These are phyloP conservation scores for Nesometra sesokonis DNA, from an alignment of 35 echinoderm and acorn worm species.

Conservation along the genomic window DNA sequence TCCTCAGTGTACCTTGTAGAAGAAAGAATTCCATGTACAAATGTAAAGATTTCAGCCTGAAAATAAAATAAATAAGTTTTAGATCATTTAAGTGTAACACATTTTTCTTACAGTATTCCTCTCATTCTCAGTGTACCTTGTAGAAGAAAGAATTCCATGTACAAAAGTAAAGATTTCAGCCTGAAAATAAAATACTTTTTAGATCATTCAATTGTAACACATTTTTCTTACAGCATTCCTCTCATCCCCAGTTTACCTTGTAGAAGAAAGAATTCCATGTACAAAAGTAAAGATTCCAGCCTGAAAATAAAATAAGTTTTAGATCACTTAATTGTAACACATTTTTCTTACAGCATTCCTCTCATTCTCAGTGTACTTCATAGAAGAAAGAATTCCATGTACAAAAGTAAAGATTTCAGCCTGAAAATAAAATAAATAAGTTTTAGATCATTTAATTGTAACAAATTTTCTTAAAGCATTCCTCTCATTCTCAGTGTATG, in stretches of 20 bases:
- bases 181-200: slow-evolving; percentile 32
- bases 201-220: too few relatives aligned
- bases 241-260: slow-evolving; percentile 65
- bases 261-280: slow-evolving; percentile 70
- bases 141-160: slow-evolving; percentile 70
- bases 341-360: slow-evolving; percentile 66
- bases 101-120: slow-evolving; percentile 66
- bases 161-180: slow-evolving; percentile 65
- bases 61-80: slow-evolving; percentile 1
- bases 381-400: slow-evolving; percentile 68
- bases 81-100: too few relatives aligned
- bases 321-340: too few relatives aligned
- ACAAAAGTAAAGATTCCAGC: slow-evolving; percentile 64
- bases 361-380: slow-evolving; percentile 65
- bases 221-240: slow-evolving; percentile 69
- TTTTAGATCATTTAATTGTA: too few relatives aligned
- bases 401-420: slow-evolving; percentile 61
- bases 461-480: slow-evolving; percentile 66
- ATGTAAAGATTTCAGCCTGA: slow-evolving; percentile 54
- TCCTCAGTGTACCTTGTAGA: slow-evolving; percentile 65
- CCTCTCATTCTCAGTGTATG: slow-evolving; percentile 79
- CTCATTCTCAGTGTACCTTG: slow-evolving; percentile 71
- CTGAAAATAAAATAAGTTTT: slow-evolving; percentile 31
- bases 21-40: slow-evolving; percentile 73
- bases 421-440: slow-evolving; percentile 23